Conservation (phyloP, 2,888 invertebrate species). For the Caenorhabditis angaria region DNA sequence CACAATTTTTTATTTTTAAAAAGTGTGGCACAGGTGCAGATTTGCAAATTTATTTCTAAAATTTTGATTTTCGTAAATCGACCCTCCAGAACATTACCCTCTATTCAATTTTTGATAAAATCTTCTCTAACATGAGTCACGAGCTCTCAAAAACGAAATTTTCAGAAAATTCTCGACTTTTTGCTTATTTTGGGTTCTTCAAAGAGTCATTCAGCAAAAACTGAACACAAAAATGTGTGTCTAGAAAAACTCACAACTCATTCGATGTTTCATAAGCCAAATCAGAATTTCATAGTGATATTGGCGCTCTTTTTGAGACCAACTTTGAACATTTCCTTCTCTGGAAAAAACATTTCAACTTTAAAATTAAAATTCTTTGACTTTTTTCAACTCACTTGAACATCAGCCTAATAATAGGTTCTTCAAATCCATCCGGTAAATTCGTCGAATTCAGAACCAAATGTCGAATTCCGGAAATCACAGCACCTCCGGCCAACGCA, state of each 20-base stretch:
- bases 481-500: conserved; percentile 49
- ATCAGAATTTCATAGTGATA: conserved; percentile 46
- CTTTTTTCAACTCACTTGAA: conserved; percentile 46
- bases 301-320: conserved; percentile 48
- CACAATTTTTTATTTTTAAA: too few relatives aligned
- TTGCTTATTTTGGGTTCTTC: not conserved
- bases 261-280: conserved; percentile 36
- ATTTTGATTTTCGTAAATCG: too few relatives aligned
- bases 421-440: conserved; percentile 36
- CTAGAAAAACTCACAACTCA: conserved; percentile 18
- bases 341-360: conserved; percentile 14
- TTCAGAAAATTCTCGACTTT: not conserved
- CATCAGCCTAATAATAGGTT: conserved; percentile 31
- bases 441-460: conserved; percentile 42
- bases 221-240: not conserved
- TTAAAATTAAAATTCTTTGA: too few relatives aligned
- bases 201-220: not conserved
- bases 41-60: too few relatives aligned
- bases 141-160: not conserved
- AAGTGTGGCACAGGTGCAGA: too few relatives aligned
- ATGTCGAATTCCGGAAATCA: conserved; percentile 54
- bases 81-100: too few relatives aligned
- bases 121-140: not conserved
- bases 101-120: not conserved
- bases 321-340: conserved; percentile 49